Base-by-base conservation (phyloP, 2,797 vertebrate genomes). In the Corythornis leucogaster region DNA sequence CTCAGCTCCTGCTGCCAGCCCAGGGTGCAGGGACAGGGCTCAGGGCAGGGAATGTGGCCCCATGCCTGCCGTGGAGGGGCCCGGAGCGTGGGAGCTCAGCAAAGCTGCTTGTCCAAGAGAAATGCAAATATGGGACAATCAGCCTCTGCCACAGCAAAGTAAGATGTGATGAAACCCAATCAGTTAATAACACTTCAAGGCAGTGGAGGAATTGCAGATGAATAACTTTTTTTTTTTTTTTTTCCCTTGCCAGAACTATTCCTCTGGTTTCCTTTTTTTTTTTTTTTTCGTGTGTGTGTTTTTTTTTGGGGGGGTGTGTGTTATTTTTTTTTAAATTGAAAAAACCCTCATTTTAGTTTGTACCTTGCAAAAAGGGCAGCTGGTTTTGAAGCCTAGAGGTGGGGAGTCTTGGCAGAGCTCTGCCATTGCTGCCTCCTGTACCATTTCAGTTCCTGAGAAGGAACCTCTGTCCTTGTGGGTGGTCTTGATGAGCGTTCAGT, bases 41-140 rank as follows among this genome's bases (percentile, higher is more conserved):
- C 2, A 7, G 53, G 25, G 20, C 18, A 48, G 54, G 67, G 31
- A 30, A 4, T 40, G 4, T 0, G 3, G 63, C 75, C 74, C 18
- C 2, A 7, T 78, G 81, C 18, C 70, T 6, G 1, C 43, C 1
- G 3, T 2, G 0, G 11, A 35, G 61, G 58, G 67, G 11, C 45
- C 8, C 2, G 46, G 51, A 28, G 1, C 9, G 16, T 4, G 50
- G 59, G 75, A 15, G 17, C 73, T 33, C 4, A 0, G 19, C 1
- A 3, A 51, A 78, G 77, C 80, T 84, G 63, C 57, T 59, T 22
- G 91, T 55, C 89, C 87, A 54, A 5, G 73, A 42, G 85, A 89
- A 94, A 95, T 95, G 89, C 90, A 94, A 93, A 94, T 87, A 13
- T 0, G 6, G 93, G 79, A 89, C 93, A 94, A 94, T 92, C 95